Evolutionary conservation across 2,113 vertebrate genomes (phyloP).

Genomic region (Myanophis thanlyinensis): DNA sequence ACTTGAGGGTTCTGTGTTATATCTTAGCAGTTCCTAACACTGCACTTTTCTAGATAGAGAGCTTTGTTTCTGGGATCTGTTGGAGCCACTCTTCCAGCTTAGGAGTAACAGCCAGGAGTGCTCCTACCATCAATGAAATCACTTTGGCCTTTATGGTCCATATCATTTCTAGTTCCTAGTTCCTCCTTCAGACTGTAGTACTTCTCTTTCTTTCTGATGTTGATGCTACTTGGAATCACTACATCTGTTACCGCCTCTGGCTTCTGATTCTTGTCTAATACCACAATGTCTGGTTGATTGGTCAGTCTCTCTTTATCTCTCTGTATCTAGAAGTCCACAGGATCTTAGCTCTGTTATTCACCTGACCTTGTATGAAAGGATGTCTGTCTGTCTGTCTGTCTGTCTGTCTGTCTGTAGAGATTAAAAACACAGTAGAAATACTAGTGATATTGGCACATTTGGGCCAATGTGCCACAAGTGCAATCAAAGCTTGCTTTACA

Average conservation of each 20-base stretch:
- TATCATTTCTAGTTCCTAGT: neutral
- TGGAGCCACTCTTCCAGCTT: neutral
- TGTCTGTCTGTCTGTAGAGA: rapidly evolving
- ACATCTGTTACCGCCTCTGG: neutral
- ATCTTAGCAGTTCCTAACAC: neutral
- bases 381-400: neutral
- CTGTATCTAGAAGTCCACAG: neutral
- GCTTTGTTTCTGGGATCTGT: neutral
- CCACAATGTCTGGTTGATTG: neutral
- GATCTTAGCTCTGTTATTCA: neutral
- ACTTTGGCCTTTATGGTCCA: neutral
- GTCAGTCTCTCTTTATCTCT: neutral
- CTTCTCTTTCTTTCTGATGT: neutral
- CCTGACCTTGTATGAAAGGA: neutral
- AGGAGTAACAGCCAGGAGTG: neutral
- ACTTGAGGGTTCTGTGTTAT: neutral
- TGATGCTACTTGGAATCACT: neutral
- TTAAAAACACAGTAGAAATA: neutral
- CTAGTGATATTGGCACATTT: neutral
- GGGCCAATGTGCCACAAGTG: neutral
- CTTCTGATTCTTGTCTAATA: neutral
- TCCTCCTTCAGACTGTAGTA: neutral
- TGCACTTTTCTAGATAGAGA: neutral
- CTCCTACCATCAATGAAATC: neutral
- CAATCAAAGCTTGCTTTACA: neutral